A percentile compares a stretch with the other conserved stretches of the same genome.
phyloP scores from a whole-genome alignment of 1,140 invertebrate species.

The Neodiprion lecontei region DNA sequence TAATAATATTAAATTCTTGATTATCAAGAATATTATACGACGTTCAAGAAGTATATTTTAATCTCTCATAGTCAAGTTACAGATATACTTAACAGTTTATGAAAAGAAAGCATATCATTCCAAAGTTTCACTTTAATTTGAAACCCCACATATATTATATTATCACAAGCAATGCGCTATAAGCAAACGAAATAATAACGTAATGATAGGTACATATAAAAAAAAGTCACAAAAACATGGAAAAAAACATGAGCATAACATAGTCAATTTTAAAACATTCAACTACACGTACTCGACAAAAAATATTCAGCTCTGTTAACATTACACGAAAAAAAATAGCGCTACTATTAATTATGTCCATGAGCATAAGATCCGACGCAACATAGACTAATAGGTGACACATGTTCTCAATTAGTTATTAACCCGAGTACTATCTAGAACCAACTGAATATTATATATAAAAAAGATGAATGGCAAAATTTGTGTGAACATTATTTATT shows the following conservation, averaged over 20 bases:
- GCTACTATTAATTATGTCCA: neutral
- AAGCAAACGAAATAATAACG: neutral
- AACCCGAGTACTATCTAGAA: too few species aligned
- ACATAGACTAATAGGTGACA: neutral
- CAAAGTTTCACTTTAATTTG: neutral
- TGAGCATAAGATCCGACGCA: neutral
- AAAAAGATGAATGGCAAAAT: too few species aligned
- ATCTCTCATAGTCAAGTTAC: neutral
- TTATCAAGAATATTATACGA: neutral
- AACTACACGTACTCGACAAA: neutral
- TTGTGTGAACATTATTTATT: too few species aligned
- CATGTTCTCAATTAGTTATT: neutral
- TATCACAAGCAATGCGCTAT: neutral
- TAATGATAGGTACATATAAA: neutral
- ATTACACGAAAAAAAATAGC: neutral
- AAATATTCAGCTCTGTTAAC: conserved; percentile 2
- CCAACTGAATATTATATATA: too few species aligned
- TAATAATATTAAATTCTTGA: too few species aligned
- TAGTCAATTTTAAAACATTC: neutral
- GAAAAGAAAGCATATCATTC: neutral
- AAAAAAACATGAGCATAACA: conserved; percentile 1
- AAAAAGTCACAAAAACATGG: too few species aligned
- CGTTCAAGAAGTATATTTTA: neutral
- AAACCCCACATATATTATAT: neutral
- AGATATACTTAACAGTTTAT: neutral